phyloP scores from a whole-genome alignment of 2,113 vertebrate genomes.

The Dromiciops gliroides region DNA sequence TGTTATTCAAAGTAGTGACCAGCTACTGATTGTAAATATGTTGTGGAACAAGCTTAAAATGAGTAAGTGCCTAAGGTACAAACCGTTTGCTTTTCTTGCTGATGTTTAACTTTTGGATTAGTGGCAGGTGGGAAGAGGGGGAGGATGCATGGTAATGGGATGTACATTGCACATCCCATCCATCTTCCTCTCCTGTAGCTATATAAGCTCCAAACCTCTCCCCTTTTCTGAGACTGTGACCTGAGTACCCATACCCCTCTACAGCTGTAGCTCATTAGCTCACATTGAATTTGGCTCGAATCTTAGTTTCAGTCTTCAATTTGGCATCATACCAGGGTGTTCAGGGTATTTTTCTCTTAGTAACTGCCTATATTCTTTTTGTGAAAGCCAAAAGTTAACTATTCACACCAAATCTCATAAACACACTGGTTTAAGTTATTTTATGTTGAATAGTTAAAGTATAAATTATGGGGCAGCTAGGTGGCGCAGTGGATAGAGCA shows the following conservation, averaged over 20 bases:
- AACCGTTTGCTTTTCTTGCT: neutral
- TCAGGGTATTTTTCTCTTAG: neutral
- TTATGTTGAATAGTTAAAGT: neutral
- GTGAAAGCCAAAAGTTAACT: neutral
- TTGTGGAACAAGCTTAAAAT: neutral
- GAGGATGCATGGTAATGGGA: too few species aligned
- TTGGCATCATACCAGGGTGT: neutral
- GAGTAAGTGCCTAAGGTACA: neutral
- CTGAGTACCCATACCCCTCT: too few species aligned
- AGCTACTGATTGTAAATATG: neutral
- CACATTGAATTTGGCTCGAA: neutral
- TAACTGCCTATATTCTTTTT: neutral
- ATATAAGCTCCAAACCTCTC: too few species aligned
- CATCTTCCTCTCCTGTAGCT: too few species aligned
- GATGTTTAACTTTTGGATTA: neutral
- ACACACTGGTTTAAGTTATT: neutral
- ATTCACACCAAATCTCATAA: neutral
- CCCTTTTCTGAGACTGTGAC: too few species aligned
- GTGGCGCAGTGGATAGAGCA: too few species aligned
- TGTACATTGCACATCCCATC: too few species aligned
- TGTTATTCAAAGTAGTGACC: neutral
- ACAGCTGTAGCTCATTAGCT: too few species aligned
- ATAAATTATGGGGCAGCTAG: too few species aligned
- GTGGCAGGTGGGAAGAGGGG: too few species aligned
- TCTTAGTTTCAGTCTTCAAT: neutral